A percentile compares a stretch with the other conserved stretches of the same genome.
phyloP scores from a whole-genome alignment of 2,888 invertebrate species.

The Taphrorychus bicolor region DNA sequence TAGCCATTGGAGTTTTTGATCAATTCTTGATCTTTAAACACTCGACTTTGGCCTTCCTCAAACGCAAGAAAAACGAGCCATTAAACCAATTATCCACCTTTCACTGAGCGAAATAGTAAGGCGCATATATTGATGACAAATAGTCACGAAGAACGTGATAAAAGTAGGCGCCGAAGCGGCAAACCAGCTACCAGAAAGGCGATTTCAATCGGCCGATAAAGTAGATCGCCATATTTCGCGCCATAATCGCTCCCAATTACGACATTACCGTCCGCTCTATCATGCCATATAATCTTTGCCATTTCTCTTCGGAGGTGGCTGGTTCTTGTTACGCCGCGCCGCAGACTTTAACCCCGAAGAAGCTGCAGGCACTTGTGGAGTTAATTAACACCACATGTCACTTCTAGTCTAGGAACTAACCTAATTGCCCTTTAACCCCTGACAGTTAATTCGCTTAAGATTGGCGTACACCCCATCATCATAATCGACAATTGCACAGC shows the following conservation, averaged over 20 bases:
- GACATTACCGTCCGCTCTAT: conserved; percentile 25
- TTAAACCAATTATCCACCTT: background rate
- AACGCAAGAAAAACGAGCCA: background rate
- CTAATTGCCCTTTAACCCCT: background rate
- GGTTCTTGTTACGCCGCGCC: background rate
- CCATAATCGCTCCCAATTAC: conserved; percentile 25
- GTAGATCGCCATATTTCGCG: conserved; percentile 28
- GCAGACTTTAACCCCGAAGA: background rate
- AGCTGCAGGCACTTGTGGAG: background rate
- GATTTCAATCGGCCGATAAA: conserved; percentile 32
- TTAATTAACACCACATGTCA: background rate
- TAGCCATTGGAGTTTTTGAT: too few relatives aligned
- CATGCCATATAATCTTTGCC: conserved; percentile 20
- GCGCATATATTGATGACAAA: conserved; percentile 9
- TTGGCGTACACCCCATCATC: conserved; percentile 21
- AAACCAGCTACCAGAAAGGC: conserved; percentile 32
- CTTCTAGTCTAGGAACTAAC: background rate
- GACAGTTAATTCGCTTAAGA: conserved; percentile 29
- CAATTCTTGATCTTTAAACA: too few relatives aligned
- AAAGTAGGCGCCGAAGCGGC: conserved; percentile 25
- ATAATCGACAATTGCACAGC: conserved; percentile 15
- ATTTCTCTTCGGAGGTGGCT: conserved; percentile 21
- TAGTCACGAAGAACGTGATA: conserved; percentile 34
- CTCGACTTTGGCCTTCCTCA: too few relatives aligned
- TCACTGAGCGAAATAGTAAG: background rate